Conservation (phyloP, 2,888 invertebrate genomes). For the Sericinus montela region DNA sequence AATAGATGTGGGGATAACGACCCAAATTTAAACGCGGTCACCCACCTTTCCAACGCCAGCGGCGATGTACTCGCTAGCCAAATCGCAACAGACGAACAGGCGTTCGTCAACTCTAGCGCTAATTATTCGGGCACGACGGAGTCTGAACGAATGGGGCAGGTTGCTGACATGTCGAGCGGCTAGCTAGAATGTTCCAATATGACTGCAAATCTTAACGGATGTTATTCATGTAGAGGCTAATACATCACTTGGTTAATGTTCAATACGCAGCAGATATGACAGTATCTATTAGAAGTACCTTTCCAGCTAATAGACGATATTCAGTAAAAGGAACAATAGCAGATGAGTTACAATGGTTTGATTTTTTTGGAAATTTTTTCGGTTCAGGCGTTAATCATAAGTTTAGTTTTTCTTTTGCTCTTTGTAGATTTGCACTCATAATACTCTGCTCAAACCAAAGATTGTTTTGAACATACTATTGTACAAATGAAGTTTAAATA, state of each 20-base stretch:
- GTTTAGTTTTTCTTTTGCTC: too few relatives aligned
- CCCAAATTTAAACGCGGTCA: slow-evolving; percentile 28
- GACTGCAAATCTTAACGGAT: slow-evolving; percentile 2
- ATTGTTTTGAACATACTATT: too few relatives aligned
- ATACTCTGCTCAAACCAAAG: too few relatives aligned
- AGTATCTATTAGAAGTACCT: too few relatives aligned
- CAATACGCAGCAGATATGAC: too few relatives aligned
- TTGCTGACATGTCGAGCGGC: slow-evolving; percentile 11
- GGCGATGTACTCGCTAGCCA: slow-evolving; percentile 24
- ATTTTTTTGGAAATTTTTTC: too few relatives aligned
- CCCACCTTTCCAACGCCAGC: slow-evolving; percentile 27
- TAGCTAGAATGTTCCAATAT: slow-evolving; percentile 10
- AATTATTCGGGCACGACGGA: slow-evolving; percentile 12
- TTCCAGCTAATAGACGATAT: too few relatives aligned
- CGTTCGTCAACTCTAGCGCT: slow-evolving; percentile 1
- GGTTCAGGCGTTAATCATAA: too few relatives aligned
- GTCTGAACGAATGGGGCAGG: slow-evolving; percentile 7
- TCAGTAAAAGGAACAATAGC: too few relatives aligned
- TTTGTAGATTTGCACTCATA: too few relatives aligned
- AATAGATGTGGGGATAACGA: slow-evolving; percentile 15
- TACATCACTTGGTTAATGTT: neutral
- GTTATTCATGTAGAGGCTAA: neutral
- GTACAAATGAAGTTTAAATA: too few relatives aligned
- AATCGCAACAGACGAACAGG: neutral
- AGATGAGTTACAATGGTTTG: too few relatives aligned